Evolutionary conservation across 2,888 invertebrate species (phyloP), one percentile per base, ranked within the genome.

Genomic region (Drosophila histrio): DNA sequence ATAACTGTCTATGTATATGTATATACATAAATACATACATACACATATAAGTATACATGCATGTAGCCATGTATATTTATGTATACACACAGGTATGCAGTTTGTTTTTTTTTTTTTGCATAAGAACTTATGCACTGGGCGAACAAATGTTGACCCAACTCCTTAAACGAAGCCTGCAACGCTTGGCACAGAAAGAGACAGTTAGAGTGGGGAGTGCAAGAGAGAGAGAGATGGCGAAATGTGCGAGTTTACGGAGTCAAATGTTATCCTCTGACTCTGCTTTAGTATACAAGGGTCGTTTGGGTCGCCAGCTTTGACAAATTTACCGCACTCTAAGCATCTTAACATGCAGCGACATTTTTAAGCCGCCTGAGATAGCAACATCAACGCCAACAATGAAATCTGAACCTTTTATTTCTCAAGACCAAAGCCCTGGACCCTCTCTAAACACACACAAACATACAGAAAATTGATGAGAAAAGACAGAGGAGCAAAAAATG

Each of bases 301-400:
- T 28, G 34, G 61, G 34, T 54, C 52, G 58, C 36, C 30, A 47
- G 47, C 50, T 67, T 60, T 72, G 72, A 64, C 75, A 75, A 75
- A 76, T 75, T 72, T 72, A 60, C 63, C 77, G 77, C 63, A 68
- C 63, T 61, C 72, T 72, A 76, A 62, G 61, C 58, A 72, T 52
- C 72, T 76, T 58, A 72, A 58, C 58, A 64, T 34, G 72, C 61
- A 64, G 57, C 75, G 63, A 56, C 77, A 64, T 61, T 68, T 73
- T 75, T 72, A 72, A 75, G 77, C 63, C 47, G 50, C 57, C 54
- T 46, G 50, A 64, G 70, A 74, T 65, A 75, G 60, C 47, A 46
- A 17, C 59, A 44, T 5, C 34, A 53, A 53, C n/a, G 32, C n/a
- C 50, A 68, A 60, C 69, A 73, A 73, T 61, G 71, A 72, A 75